A percentile compares a stretch with the other conserved stretches of the same genome.
Evolutionary conservation across 2,113 vertebrate genomes (phyloP).

Genomic region (Phrynosoma blainvillii): DNA sequence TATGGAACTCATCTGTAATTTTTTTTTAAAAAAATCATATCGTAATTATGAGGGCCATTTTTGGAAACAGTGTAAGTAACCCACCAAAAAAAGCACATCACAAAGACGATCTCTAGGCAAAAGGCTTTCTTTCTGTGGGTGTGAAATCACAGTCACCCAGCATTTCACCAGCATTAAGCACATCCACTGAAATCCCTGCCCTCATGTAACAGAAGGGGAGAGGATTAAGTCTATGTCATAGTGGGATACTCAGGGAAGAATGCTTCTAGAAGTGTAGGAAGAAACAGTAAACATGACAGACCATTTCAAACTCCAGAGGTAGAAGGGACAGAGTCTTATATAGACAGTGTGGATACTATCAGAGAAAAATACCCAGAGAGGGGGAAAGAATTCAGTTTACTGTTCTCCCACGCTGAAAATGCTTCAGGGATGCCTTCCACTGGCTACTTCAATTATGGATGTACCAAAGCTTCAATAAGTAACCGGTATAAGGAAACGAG

Average conservation of each 20-base stretch:
- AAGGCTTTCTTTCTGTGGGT: neutral
- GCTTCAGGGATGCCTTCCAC: neutral
- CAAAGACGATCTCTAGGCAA: neutral
- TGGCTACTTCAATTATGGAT: neutral
- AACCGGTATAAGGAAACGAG: neutral
- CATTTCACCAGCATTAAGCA: neutral
- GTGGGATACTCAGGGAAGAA: neutral
- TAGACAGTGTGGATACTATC: neutral
- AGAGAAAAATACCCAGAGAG: neutral
- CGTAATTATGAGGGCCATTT: no score
- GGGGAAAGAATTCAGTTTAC: neutral
- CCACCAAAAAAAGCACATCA: neutral
- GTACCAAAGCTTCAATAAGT: neutral
- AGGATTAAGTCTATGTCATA: neutral
- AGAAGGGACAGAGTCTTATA: neutral
- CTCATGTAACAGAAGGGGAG: neutral
- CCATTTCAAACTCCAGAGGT: neutral
- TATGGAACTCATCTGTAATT: constrained; percentile 11
- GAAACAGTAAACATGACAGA: neutral
- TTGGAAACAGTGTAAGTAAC: neutral
- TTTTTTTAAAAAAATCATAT: no score
- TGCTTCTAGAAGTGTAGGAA: neutral
- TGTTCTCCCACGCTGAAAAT: neutral
- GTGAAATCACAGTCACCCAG: neutral
- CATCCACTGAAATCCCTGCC: neutral